Base-by-base conservation (phyloP, 1,140 invertebrate genomes). In the Eueides isabella region DNA sequence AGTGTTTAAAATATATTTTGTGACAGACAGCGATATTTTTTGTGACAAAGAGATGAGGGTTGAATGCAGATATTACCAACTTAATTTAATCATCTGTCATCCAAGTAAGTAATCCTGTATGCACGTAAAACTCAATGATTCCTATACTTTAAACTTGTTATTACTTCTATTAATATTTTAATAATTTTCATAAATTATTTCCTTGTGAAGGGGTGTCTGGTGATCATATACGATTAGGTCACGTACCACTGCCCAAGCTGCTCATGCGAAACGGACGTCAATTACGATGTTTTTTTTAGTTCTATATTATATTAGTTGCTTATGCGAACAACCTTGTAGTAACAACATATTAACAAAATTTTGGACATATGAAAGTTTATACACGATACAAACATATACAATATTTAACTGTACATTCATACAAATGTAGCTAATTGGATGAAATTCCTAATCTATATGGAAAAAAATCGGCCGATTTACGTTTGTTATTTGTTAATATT, bases 221-320 rank as follows among this genome's bases (percentile, higher is more conserved):
- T 74, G 80, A 78, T 80, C 78, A 81, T 83, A 87, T 67, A 78
- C 79, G 78, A 78, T 74, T 76, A 63, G 75, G 84, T 89, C 85
- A 89, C 88, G 85, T 84, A 82, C 79, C 74, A 84, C 80, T 84
- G 82, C 75, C 35, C 71, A 72, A 31, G 19, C 65, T 66, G 48
- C 31, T 77, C 69, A 74, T 72, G 78, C 80, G 73, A 41, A 72
- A 76, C 74, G 69, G 35, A 62, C 77, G 67, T 70, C 75, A 76
- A 76, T 62, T 72, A n/a, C 65, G 48, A 23, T 55, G 7, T 55
- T 55, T 55, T 55, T n/a, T 55, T 2, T 55, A 11, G 48, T 19
- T 11, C 1, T 26, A 55, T 55, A 12, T 26, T 26, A 7, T 26
- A 23, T 7, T 12, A 55, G 9, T 55, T 55, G 4, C 3, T 11